Base-by-base conservation (phyloP, 2,888 invertebrate species). In the Azorinus chamasolen region DNA sequence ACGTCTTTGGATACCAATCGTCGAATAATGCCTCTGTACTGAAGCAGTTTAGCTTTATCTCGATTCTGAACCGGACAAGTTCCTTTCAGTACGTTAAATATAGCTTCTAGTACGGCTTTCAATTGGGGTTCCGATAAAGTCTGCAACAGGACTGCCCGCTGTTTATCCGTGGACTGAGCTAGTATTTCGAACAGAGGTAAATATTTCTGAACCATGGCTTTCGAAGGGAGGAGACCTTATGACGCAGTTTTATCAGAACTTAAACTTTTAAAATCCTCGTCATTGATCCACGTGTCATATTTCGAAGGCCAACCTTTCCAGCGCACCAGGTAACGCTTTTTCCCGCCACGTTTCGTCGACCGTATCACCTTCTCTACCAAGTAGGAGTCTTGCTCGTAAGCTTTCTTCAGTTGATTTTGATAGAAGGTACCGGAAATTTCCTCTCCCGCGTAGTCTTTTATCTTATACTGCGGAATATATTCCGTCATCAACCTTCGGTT, bases 321-420 rank as follows among this genome's bases (percentile, higher is more conserved):
- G n/a, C 74, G 63, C 5, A 68, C 53, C 18, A 68, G 27, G 24
- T 37, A 54, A 12, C 57, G 22, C 41, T 68, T 74, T 51, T 37
- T 22, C 3, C 58, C 46, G 12, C 50, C 50, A 0, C n/a, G n/a
- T n/a, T 16, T 39, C 54, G 6, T 46, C 1, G 27, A 53, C 59
- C 41, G 75, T 79, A 25, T 43, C 54, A 39, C 48, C 70, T 53
- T 79, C 74, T 5, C 71, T 70, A 0, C 79, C 75, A 22, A 27
- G 14, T 48, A 71, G 71, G 12, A 45, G 53, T 70, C 77, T 77
- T 20, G 66, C 53, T 24, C 70, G 73, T 61, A 68, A 32, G 74
- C 74, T 45, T 63, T 68, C 10, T 53, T 74, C 51, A 69, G n/a
- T 20, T 75, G 69, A n/a, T 75, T 76, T 57, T 75, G 63, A 50